Percentiles rank a stretch among this genome's conserved stretches.
These are phyloP conservation scores for Microplitis demolitor DNA, from an alignment of 1,140 invertebrate genomes.

Conservation along the genomic window DNA sequence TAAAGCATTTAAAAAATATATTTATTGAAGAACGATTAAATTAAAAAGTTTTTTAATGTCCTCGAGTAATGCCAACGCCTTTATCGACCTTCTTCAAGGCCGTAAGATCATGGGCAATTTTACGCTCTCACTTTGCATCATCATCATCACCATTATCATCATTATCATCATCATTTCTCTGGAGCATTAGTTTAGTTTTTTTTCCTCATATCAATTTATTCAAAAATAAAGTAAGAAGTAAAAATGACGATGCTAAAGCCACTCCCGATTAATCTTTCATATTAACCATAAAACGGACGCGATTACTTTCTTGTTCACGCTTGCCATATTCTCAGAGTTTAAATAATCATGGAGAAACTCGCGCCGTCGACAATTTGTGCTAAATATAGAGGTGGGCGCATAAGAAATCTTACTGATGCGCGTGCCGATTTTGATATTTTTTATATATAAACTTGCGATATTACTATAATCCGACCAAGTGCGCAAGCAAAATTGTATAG, in stretches of 20 bases:
- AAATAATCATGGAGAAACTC: conserved; percentile 42
- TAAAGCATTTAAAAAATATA: too few relatives aligned
- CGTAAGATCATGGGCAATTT: conserved; percentile 22
- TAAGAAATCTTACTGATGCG: background rate
- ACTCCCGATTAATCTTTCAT: background rate
- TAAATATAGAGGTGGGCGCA: conserved; percentile 42
- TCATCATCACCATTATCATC: background rate
- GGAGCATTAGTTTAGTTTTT: background rate
- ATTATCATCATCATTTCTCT: background rate
- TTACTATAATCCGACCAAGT: too few relatives aligned
- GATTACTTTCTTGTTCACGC: conserved; percentile 41
- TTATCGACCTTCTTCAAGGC: conserved; percentile 39
- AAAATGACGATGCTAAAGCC: background rate
- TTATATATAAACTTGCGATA: background rate
- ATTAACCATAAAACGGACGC: conserved; percentile 17
- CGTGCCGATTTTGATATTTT: background rate
- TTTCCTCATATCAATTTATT: background rate
- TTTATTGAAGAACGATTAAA: too few relatives aligned
- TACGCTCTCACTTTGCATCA: conserved; percentile 3
- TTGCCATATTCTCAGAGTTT: background rate
- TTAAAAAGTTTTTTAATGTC: background rate
- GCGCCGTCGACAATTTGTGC: conserved; percentile 37
- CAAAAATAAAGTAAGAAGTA: background rate
- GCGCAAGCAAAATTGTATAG: too few relatives aligned
- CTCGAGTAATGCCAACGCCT: conserved; percentile 19